Percentiles rank a stretch among this genome's conserved stretches.
Evolutionary conservation across 2,113 vertebrate genomes (phyloP).

Genomic region (Albula goreensis): DNA sequence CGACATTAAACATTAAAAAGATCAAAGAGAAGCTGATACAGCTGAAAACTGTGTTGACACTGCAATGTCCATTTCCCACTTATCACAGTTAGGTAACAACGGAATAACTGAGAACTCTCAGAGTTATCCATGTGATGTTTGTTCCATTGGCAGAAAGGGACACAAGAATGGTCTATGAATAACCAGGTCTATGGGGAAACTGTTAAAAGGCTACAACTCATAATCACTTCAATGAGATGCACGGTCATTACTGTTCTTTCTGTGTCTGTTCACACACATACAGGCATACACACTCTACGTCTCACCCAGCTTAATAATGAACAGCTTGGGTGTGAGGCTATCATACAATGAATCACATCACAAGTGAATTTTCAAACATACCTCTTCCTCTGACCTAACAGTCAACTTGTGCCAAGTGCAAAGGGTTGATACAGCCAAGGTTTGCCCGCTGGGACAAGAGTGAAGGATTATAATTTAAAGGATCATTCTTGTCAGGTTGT

Average conservation of each 20-base stretch:
- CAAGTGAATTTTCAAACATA: neutral
- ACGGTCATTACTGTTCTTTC: neutral
- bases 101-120: neutral
- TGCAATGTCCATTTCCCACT: neutral
- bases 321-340: neutral
- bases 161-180: neutral
- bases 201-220: neutral
- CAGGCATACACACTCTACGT: neutral
- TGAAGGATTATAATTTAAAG: neutral
- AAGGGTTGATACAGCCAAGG: neutral
- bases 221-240: neutral
- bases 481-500: neutral
- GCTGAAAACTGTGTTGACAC: no score
- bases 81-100: neutral
- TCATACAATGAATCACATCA: neutral
- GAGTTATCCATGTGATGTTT: neutral
- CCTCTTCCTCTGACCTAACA: neutral
- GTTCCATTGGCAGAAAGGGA: neutral
- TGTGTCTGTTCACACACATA: neutral
- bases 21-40: no score
- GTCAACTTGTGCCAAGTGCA: neutral
- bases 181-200: neutral
- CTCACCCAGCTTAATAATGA: neutral
- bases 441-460: neutral
- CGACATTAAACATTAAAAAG: neutral